Base-by-base conservation (phyloP, 2,113 vertebrate species). In the Dryoscopus gambensis region DNA sequence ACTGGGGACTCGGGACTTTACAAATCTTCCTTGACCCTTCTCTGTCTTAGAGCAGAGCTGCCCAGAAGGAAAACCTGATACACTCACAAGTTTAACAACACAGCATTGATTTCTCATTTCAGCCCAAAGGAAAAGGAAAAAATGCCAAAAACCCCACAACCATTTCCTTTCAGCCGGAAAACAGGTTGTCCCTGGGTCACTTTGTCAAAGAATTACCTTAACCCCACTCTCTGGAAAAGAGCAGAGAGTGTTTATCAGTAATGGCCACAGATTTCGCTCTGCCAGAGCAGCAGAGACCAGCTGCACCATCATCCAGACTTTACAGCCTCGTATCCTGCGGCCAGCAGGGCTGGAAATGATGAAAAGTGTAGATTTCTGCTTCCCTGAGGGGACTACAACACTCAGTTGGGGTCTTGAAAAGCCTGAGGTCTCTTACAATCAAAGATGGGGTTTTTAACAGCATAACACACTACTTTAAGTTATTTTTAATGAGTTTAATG, bases 401-500 rank as follows among this genome's bases (percentile, higher is more conserved):
- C 53, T 93, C 15, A 8, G 2, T 1, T 75, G 68, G 49, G 50
- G 70, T 69, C 70, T 85, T 80, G 70, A 85, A 95, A 77, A 90
- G 79, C 65, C 73, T 74, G 33, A 86, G 68, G 60, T 93, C 68
- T 88, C 71, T 90, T 73, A 84, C 28, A 86, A 84, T 78, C 93
- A 92, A 84, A 90, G 71, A 67, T 47, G 11, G 6, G 7, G 9
- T 62, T 95, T 93, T 70, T 25, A 95, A 93, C 30, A 47, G 31
- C n/a, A 52, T 70, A 93, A 85, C 37, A 57, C 60, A 44, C 40
- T 81, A 84, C 67, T 74, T 68, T 35, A 80, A 55, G 39, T 88
- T 86, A 70, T 81, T 93, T 86, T 84, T 89, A 81, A 73, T 40
- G 69, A 91, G 74, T 78, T 87, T 81, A 92, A 88, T 69, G 67